Base-by-base conservation (phyloP, 2,888 invertebrate genomes). In the Cordylochernes scorpioides region DNA sequence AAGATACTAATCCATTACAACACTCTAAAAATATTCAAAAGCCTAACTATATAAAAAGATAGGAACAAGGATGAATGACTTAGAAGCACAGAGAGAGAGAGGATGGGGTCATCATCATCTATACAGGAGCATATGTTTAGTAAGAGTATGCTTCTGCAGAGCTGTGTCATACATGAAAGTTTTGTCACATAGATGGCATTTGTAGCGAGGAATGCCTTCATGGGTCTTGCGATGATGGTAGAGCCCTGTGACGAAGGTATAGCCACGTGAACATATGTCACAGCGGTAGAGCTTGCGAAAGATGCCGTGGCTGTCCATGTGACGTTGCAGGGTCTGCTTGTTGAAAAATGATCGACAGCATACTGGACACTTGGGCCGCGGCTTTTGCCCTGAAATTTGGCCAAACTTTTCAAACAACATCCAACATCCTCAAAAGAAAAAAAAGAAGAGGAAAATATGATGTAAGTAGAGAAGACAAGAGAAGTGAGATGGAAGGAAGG, bases 171-270 rank as follows among this genome's bases (percentile, higher is more conserved):
- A 15, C 29, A 29, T 29, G 9, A 29, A 29, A 15, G 24, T 24
- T 25, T 29, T 29, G 9, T 24, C 14, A 14, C 29, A 29, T n/a
- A 24, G 17, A 8, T 24, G 6, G 16, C 29, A 29, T 15, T 24
- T 10, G 15, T 15, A 29, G 17, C 24, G 22, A 15, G 29, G 17
- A 6, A 29, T 17, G 13, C 29, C 29, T n/a, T 24, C 29, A 13
- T 29, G 29, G 10, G 24, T 24, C 17, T 24, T 29, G 4, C 29
- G 13, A 15, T 29, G 29, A 14, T 29, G 29, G 15, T 29, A 29
- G 12, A 29, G 22, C 9, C 29, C 29, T 9, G 29, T 29, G 12
- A 29, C 15, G 16, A 14, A 29, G 6, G 29, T 17, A 13, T 29
- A 29, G 15, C 24, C 13, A 6, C 17, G 15, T 14, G 15, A 12